Conservation (phyloP, 2,797 vertebrate genomes). For the Bryconaethiops microstoma region DNA sequence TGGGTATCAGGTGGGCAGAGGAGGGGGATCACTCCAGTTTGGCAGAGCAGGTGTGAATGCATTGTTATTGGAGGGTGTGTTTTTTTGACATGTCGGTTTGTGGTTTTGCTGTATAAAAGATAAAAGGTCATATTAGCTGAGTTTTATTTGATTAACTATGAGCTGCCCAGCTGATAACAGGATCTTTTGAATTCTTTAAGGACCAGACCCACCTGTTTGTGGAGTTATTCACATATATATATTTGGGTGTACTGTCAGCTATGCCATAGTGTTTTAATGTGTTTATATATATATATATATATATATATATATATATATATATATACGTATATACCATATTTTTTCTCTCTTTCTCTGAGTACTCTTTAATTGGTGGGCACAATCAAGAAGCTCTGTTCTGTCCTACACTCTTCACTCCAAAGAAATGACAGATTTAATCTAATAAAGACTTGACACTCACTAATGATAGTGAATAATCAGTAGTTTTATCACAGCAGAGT, state of each 20-base stretch:
- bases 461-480: conserved; percentile 4
- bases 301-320: no score
- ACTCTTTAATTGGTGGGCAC: neutral
- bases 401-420: neutral
- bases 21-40: conserved; percentile 70
- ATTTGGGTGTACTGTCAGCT: conserved; percentile 16
- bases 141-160: conserved; percentile 53
- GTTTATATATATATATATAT: no score
- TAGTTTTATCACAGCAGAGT: conserved; percentile 5
- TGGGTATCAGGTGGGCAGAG: conserved; percentile 76
- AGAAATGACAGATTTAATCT: conserved; percentile 1
- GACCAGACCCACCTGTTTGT: conserved; percentile 49
- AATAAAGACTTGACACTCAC: conserved; percentile 19
- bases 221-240: conserved; percentile 34
- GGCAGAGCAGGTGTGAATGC: conserved; percentile 73
- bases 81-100: conserved; percentile 79
- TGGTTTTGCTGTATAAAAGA: conserved; percentile 52
- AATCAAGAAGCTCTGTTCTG: neutral
- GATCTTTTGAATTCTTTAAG: conserved; percentile 47
- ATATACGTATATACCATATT: no score
- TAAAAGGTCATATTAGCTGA: conserved; percentile 55
- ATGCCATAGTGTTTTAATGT: neutral
- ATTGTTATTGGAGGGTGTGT: conserved; percentile 57
- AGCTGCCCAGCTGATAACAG: conserved; percentile 45
- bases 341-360: no score